These are phyloP conservation scores for Achroia grisella DNA, from an alignment of 1,140 invertebrate species.

Conservation along the genomic window DNA sequence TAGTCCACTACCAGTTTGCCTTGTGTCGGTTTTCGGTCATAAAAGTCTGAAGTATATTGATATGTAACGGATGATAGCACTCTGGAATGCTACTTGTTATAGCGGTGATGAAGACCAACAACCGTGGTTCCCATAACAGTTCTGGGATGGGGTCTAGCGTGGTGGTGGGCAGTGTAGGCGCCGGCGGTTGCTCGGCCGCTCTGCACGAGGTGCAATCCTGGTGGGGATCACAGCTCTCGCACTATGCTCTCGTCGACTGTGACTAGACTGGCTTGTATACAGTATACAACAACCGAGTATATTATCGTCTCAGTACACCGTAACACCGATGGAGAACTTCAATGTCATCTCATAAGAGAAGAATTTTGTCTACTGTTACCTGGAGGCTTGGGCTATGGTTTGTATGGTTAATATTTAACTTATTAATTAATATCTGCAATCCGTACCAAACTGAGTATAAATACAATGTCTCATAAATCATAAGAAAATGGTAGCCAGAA, in stretches of 20 bases:
- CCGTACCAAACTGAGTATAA: too few relatives aligned
- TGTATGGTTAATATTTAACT: too few relatives aligned
- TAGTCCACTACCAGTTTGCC: too few relatives aligned
- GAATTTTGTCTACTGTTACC: too few relatives aligned
- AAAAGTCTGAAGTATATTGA: too few relatives aligned
- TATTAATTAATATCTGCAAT: too few relatives aligned
- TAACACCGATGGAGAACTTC: not conserved
- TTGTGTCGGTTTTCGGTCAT: too few relatives aligned
- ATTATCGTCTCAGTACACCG: not conserved
- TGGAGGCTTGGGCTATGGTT: too few relatives aligned
- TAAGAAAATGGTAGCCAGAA: too few relatives aligned
- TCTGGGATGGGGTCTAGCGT: conserved; percentile 3
- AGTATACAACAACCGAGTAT: too few relatives aligned
- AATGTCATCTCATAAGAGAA: not conserved
- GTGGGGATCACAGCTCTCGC: conserved; percentile 47
- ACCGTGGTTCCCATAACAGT: conserved; percentile 12
- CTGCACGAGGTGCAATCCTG: conserved; percentile 51
- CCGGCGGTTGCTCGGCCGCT: conserved; percentile 14
- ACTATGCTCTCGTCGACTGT: conserved; percentile 11
- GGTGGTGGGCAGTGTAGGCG: conserved; percentile 7
- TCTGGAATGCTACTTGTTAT: not conserved
- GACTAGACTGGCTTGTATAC: conserved; percentile 10
- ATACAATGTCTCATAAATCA: too few relatives aligned
- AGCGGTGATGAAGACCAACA: conserved; percentile 25
- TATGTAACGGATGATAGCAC: too few relatives aligned